These are phyloP conservation scores for Laspeyria flexula DNA, from an alignment of 2,888 invertebrate species.

Conservation along the genomic window DNA sequence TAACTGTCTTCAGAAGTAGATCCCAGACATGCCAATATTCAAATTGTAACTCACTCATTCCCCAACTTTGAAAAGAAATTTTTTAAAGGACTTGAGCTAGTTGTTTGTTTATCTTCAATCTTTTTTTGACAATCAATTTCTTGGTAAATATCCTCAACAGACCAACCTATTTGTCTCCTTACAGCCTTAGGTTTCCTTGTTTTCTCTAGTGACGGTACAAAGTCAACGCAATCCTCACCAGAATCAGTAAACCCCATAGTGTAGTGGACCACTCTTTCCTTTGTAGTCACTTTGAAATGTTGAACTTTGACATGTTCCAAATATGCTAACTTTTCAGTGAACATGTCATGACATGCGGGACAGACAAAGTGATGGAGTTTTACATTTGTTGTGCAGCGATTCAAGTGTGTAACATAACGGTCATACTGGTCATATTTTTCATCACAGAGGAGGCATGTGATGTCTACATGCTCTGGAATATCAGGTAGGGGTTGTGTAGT, in stretches of 20 bases:
- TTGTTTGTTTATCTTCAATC: conserved; percentile 70
- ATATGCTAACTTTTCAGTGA: conserved; percentile 68
- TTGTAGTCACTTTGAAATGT: conserved; percentile 64
- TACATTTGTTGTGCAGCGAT: conserved; percentile 78
- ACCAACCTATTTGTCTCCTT: conserved; percentile 81
- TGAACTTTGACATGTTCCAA: conserved; percentile 70
- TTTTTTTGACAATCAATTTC: conserved; percentile 80
- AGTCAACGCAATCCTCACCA: conserved; percentile 75
- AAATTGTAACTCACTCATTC: conserved; percentile 78
- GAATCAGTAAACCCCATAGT: conserved; percentile 56
- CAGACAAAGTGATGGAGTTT: conserved; percentile 80
- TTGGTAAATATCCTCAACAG: conserved; percentile 81
- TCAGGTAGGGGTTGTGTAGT: conserved; percentile 48
- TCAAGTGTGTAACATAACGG: conserved; percentile 72
- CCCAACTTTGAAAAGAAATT: conserved; percentile 77
- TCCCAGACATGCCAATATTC: conserved; percentile 74
- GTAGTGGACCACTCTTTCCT: conserved; percentile 57
- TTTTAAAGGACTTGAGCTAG: conserved; percentile 78
- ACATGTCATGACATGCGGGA: conserved; percentile 79
- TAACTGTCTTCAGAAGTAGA: conserved; percentile 27
- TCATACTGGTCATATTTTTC: conserved; percentile 73
- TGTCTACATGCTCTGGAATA: conserved; percentile 51
- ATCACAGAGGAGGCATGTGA: conserved; percentile 79
- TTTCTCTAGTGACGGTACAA: conserved; percentile 73
- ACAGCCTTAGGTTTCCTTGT: conserved; percentile 72